Evolutionary conservation across 2,113 vertebrate genomes (phyloP).

Genomic region (Hydropotes inermis): DNA sequence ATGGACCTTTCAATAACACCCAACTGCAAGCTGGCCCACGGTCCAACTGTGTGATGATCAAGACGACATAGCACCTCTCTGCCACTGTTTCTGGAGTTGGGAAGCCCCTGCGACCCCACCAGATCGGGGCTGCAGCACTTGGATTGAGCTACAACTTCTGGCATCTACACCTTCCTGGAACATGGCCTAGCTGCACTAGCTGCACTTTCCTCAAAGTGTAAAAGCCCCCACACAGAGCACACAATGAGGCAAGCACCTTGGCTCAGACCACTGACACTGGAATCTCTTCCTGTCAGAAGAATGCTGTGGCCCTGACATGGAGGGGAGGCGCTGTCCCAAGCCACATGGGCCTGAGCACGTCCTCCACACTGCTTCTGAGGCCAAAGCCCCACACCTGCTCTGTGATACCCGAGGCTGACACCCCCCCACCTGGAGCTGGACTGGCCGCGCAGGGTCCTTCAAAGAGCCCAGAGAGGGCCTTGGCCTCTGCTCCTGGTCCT

Average conservation of each 20-base stretch:
- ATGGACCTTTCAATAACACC: not conserved
- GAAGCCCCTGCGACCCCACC: not conserved
- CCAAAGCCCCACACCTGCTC: not conserved
- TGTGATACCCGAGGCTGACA: not conserved
- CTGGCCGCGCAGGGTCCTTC: not conserved
- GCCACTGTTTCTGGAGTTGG: not conserved
- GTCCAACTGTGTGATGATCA: no score
- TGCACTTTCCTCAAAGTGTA: not conserved
- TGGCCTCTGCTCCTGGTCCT: not conserved
- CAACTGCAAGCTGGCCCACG: not conserved
- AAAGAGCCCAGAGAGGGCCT: not conserved
- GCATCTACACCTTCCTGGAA: not conserved
- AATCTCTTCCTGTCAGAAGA: not conserved
- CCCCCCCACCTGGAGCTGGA: not conserved
- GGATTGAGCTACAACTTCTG: not conserved
- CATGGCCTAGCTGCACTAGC: not conserved
- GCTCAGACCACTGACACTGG: not conserved
- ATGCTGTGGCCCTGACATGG: not conserved
- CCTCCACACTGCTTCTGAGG: not conserved
- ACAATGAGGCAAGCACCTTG: not conserved
- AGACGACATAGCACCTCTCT: no score
- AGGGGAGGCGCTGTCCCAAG: not conserved
- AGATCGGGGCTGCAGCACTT: fast-evolving
- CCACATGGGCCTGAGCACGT: fast-evolving
- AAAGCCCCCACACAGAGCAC: not conserved